Conservation (phyloP, 2,113 vertebrate species). For the Pelmatolapia mariae region DNA sequence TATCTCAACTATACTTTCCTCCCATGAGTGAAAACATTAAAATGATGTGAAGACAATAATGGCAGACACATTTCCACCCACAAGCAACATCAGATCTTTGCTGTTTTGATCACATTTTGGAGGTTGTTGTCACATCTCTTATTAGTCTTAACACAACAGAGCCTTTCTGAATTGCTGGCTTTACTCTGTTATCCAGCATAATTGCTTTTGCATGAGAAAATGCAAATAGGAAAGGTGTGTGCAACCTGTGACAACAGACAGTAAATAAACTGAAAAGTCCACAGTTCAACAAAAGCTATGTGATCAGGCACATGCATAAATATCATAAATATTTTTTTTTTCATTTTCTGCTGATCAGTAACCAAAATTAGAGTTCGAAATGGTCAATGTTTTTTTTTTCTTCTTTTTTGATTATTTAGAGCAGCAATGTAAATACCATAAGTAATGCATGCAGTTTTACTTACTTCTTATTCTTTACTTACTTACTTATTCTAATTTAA, state of each 20-base stretch:
- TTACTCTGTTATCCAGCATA: background rate
- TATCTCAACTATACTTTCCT: background rate
- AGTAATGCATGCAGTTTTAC: background rate
- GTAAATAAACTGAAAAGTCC: background rate
- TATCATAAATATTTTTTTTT: background rate
- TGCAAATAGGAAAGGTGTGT: background rate
- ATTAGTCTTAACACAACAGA: background rate
- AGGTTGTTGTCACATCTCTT: background rate
- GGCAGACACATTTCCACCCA: background rate
- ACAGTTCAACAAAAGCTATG: background rate
- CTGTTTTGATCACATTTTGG: background rate
- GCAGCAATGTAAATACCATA: background rate
- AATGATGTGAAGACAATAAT: background rate
- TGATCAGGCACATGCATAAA: background rate
- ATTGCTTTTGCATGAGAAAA: background rate
- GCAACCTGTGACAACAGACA: background rate
- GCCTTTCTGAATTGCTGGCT: background rate
- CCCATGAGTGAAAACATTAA: background rate
- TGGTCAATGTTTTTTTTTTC: background rate
- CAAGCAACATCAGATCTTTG: background rate
- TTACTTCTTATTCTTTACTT: background rate
- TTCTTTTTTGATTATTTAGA: background rate
- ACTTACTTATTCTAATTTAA: background rate
- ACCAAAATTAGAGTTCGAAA: rapidly evolving
- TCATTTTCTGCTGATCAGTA: background rate